These are phyloP conservation scores for Epistrophe eligans DNA, from an alignment of 2,888 invertebrate genomes.

Conservation along the genomic window DNA sequence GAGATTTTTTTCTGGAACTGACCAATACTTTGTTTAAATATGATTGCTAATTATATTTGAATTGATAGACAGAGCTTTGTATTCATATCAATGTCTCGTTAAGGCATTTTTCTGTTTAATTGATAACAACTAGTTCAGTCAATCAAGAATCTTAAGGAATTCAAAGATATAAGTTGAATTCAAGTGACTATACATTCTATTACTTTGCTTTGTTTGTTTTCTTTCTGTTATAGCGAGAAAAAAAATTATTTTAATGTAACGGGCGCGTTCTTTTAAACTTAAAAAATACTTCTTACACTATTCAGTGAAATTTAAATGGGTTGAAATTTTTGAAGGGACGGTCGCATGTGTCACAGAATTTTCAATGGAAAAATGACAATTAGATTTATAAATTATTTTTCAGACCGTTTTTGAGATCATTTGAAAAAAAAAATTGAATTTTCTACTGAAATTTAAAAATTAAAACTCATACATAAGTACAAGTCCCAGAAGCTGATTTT, in stretches of 20 bases:
- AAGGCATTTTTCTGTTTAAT: neutral
- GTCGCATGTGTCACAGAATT: too few species aligned
- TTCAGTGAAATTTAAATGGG: too few species aligned
- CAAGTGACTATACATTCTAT: neutral
- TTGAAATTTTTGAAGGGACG: too few species aligned
- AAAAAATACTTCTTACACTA: too few species aligned
- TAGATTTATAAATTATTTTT: too few species aligned
- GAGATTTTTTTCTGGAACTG: neutral
- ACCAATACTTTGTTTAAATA: neutral
- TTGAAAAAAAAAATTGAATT: too few species aligned
- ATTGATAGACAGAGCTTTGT: neutral
- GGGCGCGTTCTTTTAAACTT: too few species aligned
- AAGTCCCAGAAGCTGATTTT: too few species aligned
- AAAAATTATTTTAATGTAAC: neutral
- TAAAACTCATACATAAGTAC: too few species aligned
- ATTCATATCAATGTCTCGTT: neutral
- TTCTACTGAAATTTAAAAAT: too few species aligned
- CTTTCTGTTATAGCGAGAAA: neutral
- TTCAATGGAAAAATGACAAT: too few species aligned
- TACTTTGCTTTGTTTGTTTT: neutral
- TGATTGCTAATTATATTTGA: neutral
- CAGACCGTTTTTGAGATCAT: too few species aligned
- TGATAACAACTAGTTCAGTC: constrained; percentile 2
- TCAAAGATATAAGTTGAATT: neutral
- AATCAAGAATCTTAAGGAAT: neutral